These are phyloP conservation scores for Ascidia mentula DNA, from an alignment of 23 tunicate species.

Conservation along the genomic window DNA sequence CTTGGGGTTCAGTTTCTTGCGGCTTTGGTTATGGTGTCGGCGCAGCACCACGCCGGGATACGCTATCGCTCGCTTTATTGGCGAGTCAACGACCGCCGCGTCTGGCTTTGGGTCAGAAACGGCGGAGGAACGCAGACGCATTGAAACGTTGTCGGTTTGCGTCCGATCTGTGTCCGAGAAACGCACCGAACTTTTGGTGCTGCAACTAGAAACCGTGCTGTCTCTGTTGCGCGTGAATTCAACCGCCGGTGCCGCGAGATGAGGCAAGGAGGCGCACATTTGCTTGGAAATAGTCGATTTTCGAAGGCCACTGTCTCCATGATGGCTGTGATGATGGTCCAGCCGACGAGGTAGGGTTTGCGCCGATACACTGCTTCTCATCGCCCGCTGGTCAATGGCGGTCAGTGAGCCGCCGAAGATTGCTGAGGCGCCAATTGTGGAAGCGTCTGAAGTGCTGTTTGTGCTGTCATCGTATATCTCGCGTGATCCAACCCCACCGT, in stretches of 20 bases:
- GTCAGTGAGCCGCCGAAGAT: conserved; percentile 34
- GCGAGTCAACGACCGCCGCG: conserved; percentile 39
- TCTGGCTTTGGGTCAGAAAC: neutral
- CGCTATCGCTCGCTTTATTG: conserved; percentile 63
- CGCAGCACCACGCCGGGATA: conserved; percentile 80
- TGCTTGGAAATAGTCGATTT: neutral
- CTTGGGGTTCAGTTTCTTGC: conserved; percentile 13
- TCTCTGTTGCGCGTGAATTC: neutral
- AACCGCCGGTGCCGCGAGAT: neutral
- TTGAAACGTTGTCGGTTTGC: neutral
- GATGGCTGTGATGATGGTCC: neutral
- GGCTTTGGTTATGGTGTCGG: conserved; percentile 40
- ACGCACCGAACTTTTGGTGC: conserved; percentile 1
- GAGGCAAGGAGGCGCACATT: neutral
- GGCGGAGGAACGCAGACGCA: neutral
- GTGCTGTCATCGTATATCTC: neutral
- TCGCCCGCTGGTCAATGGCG: neutral
- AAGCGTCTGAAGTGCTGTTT: conserved; percentile 12
- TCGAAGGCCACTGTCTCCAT: neutral
- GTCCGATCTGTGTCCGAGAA: neutral
- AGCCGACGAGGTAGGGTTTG: neutral
- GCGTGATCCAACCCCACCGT: neutral
- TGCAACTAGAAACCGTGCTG: neutral
- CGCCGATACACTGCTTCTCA: neutral
- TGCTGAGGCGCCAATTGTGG: conserved; percentile 6